These are phyloP conservation scores for Mustelus asterias DNA, from an alignment of 2,113 vertebrate species.

Conservation along the genomic window DNA sequence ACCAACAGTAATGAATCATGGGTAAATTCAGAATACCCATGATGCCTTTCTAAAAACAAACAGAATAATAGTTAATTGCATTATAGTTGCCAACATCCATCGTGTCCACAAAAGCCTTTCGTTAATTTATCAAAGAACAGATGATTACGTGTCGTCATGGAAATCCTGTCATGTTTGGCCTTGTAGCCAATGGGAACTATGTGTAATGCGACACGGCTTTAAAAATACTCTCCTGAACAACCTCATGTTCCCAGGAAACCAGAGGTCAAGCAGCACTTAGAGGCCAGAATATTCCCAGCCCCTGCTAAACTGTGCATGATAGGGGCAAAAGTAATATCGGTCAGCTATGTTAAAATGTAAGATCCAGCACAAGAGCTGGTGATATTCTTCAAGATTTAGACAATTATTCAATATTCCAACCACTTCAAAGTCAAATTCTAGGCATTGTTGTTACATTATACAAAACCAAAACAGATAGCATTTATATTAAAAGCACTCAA, in stretches of 20 bases:
- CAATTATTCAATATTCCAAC: neutral
- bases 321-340: neutral
- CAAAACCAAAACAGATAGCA: too few species aligned
- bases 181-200: constrained; percentile 47
- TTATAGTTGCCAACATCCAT: neutral
- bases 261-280: constrained; percentile 51
- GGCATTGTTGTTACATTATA: too few species aligned
- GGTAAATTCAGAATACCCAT: too few species aligned
- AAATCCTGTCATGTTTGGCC: constrained; percentile 47
- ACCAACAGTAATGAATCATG: neutral
- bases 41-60: neutral
- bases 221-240: constrained; percentile 45
- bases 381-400: neutral
- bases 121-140: constrained; percentile 41
- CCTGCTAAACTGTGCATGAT: neutral
- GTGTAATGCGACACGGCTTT: constrained; percentile 47
- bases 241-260: constrained; percentile 63
- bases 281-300: constrained; percentile 55
- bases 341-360: neutral
- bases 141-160: constrained; percentile 40
- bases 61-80: constrained; percentile 2
- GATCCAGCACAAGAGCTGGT: neutral
- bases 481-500: too few species aligned
- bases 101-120: constrained; percentile 36
- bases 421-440: neutral